A percentile compares a stretch with the other conserved stretches of the same genome.
These are phyloP conservation scores for Poliocrania exsul DNA, from an alignment of 2,797 vertebrate species.

Conservation along the genomic window DNA sequence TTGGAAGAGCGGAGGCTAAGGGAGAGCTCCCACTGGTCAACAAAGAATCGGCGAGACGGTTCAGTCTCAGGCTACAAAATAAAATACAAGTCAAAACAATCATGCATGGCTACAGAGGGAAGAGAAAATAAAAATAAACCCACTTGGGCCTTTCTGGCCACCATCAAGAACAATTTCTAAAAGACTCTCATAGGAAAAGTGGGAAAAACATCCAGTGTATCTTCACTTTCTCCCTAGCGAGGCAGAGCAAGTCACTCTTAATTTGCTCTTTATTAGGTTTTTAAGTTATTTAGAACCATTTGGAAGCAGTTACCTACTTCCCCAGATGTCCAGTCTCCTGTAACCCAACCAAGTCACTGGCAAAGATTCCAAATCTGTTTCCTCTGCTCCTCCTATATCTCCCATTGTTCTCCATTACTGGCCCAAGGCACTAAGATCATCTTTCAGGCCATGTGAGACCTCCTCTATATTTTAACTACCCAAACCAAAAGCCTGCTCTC, in stretches of 20 bases:
- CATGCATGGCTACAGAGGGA: background rate
- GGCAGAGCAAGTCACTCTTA: background rate
- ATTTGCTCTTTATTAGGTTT: background rate
- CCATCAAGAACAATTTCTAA: background rate
- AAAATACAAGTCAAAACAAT: slow-evolving; percentile 57
- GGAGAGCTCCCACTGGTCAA: slow-evolving; percentile 88
- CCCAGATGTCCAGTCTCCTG: slow-evolving; percentile 1
- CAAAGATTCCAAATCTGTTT: slow-evolving; percentile 24
- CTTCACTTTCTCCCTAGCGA: background rate
- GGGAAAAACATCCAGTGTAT: background rate
- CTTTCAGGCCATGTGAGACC: background rate
- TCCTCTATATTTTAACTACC: background rate
- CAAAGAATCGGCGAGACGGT: slow-evolving; percentile 84
- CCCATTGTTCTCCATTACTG: background rate
- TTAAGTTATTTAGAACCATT: slow-evolving; percentile 8
- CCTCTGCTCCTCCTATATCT: slow-evolving; percentile 6
- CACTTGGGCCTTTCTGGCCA: background rate
- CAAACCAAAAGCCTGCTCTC: background rate
- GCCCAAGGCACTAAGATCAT: background rate
- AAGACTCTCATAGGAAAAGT: background rate
- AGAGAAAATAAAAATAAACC: background rate
- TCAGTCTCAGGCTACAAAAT: slow-evolving; percentile 85
- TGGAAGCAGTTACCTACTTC: slow-evolving; percentile 19
- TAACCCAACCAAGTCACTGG: background rate
- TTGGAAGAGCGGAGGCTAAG: slow-evolving; percentile 78